A percentile compares a stretch with the other conserved stretches of the same genome.
Evolutionary conservation across 2,797 vertebrate species (phyloP).

Genomic region (Anisognathus igniventris): DNA sequence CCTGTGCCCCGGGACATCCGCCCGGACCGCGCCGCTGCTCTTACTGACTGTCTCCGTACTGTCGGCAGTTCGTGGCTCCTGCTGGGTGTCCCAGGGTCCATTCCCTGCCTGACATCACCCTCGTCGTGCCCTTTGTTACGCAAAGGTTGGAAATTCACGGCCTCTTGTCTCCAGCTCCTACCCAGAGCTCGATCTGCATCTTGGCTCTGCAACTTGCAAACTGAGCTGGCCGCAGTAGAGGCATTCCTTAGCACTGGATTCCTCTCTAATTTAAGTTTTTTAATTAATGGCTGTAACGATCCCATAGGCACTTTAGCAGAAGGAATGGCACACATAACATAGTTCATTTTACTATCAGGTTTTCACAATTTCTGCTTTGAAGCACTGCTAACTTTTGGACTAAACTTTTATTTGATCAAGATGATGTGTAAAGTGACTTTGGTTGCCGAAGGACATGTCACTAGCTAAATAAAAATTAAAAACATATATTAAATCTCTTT

Average conservation of each 20-base stretch:
- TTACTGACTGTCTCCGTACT: too few relatives aligned
- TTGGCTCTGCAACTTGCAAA: too few relatives aligned
- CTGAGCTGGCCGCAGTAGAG: fast-evolving
- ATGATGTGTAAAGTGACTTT: not conserved
- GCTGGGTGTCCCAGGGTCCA: too few relatives aligned
- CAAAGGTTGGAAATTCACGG: not conserved
- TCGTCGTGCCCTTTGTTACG: fast-evolving
- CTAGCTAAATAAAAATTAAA: not conserved
- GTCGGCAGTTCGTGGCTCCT: fast-evolving
- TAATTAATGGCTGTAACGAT: not conserved
- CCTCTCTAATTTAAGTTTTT: not conserved
- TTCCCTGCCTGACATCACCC: not conserved
- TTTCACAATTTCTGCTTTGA: not conserved
- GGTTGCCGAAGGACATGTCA: not conserved
- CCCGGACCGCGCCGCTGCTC: fast-evolving
- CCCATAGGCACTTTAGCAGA: not conserved
- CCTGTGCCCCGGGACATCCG: fast-evolving
- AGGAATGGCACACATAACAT: not conserved
- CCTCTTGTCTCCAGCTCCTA: not conserved
- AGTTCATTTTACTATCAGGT: not conserved
- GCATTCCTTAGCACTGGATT: not conserved
- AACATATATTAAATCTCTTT: not conserved
- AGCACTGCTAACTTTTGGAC: not conserved
- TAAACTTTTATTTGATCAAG: not conserved
- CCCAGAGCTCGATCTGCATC: fast-evolving